Evolutionary conservation across 2,113 vertebrate genomes (phyloP).

Genomic region (Thryonomys swinderianus): DNA sequence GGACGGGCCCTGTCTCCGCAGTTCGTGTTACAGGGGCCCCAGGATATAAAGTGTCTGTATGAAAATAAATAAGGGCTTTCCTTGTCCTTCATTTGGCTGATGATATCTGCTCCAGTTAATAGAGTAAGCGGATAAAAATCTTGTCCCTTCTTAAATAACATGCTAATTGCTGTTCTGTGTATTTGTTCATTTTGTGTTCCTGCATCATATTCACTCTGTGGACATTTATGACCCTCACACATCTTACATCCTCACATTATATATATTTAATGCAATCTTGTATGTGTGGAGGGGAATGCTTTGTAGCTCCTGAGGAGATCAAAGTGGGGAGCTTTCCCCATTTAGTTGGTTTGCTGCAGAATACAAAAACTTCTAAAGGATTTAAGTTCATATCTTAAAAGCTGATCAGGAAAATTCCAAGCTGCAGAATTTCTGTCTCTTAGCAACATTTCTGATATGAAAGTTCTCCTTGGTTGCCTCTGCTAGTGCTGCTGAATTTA

Average conservation of each 20-base stretch:
- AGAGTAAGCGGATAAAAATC: constrained; percentile 64
- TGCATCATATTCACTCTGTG: constrained; percentile 51
- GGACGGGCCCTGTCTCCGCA: constrained; percentile 59
- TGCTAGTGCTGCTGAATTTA: constrained; percentile 66
- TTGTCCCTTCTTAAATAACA: constrained; percentile 61
- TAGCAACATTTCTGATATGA: constrained; percentile 66
- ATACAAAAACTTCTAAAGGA: constrained; percentile 53
- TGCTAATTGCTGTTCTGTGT: constrained; percentile 51
- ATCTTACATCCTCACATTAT: constrained; percentile 52
- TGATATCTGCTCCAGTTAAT: constrained; percentile 62
- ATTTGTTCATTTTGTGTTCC: constrained; percentile 57
- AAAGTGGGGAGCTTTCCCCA: constrained; percentile 9
- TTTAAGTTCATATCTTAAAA: constrained; percentile 62
- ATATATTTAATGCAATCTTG: constrained; percentile 38
- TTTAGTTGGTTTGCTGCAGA: constrained; percentile 46
- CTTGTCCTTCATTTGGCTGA: constrained; percentile 59
- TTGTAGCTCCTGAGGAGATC: constrained; percentile 20
- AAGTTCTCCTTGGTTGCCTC: constrained; percentile 69
- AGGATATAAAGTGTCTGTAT: constrained; percentile 73
- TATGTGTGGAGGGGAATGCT: not conserved
- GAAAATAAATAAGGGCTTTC: constrained; percentile 69
- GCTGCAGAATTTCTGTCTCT: constrained; percentile 56
- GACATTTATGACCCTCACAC: not conserved
- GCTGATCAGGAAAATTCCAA: constrained; percentile 74
- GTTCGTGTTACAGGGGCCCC: constrained; percentile 67